Evolutionary conservation across 2,888 invertebrate species (phyloP), one percentile per base, ranked within the genome.

Genomic region (Lypha dubia): DNA sequence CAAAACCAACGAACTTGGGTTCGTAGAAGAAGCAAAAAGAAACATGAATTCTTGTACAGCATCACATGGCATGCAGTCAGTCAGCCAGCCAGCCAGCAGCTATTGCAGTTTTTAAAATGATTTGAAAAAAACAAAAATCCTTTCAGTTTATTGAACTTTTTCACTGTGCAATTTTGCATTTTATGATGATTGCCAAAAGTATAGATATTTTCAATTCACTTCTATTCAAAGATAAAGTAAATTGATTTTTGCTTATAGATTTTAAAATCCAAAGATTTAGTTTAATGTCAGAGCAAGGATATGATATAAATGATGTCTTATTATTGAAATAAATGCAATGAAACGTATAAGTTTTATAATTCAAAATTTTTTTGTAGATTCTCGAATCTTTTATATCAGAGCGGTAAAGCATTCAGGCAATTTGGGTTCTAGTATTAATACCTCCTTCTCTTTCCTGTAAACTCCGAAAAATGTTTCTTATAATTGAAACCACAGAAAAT

Each of bases 91-190:
- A 79, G 44, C 70, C 63, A 79, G 24, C 51, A 71, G 51, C 68
- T 56, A 68, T 77, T 68, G 75, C 62, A 51, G 60, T 22, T 49
- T 81, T 44, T 56, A 51, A 49, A 35, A 28, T 53, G 63, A n/a
- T 28, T n/a, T n/a, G n/a, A n/a, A n/a, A n/a, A n/a, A n/a, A n/a
- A n/a, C 41, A 44, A 38, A n/a, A 49, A 5, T 63, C 41, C 20
- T 60, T 70, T 22, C 74, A 68, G 84, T 84, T 84, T 77, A 24
- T 81, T 84, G 84, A 84, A 84, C 84, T 81, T 49, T 53, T n/a
- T 24, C 20, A 35, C 24, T 56, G 20, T 24, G 46, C 22, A 46
- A n/a, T 24, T 2, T 74, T 49, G 51, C 74, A 51, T 84, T 84
- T 81, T 84, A 84, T 79, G 84, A 81, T 84, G 84, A 84, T 81